Percentiles rank a stretch among this genome's conserved stretches.
These are phyloP conservation scores for Agrochola lychnidis DNA, from an alignment of 2,888 invertebrate genomes.

Conservation along the genomic window DNA sequence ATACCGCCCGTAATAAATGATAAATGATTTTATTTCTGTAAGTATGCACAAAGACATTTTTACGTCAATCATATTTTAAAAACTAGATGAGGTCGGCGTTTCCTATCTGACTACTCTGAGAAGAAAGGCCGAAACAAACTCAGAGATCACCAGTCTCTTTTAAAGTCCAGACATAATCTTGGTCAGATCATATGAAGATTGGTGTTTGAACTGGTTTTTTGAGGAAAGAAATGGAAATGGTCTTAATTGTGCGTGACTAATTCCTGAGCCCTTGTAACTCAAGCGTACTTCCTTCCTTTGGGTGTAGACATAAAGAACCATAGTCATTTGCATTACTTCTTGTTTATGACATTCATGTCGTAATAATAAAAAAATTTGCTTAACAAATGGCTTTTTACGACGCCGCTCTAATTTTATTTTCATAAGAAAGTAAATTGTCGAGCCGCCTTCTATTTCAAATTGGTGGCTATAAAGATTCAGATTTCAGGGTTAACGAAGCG, in stretches of 20 bases:
- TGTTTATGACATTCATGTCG: constrained; percentile 18
- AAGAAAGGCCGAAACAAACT: no score
- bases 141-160: no score
- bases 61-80: no score
- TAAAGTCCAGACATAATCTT: no score
- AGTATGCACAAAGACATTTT: no score
- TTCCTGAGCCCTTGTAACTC: constrained; percentile 2
- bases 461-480: constrained; percentile 35
- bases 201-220: no score
- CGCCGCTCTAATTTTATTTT: constrained; percentile 38
- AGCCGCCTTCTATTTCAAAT: constrained; percentile 39
- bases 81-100: no score
- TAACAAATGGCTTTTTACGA: constrained; percentile 40
- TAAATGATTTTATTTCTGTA: no score
- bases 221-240: no score
- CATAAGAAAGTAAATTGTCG: constrained; percentile 34
- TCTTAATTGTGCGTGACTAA: constrained; percentile 1
- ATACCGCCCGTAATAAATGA: no score
- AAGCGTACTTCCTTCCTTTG: background rate
- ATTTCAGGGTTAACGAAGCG: constrained; percentile 39
- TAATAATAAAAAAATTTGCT: constrained; percentile 40
- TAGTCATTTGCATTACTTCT: constrained; percentile 25
- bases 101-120: no score
- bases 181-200: no score
- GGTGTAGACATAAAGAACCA: constrained; percentile 27